Evolutionary conservation across 2,888 invertebrate genomes (phyloP).

Genomic region (Calliphora vomitoria): DNA sequence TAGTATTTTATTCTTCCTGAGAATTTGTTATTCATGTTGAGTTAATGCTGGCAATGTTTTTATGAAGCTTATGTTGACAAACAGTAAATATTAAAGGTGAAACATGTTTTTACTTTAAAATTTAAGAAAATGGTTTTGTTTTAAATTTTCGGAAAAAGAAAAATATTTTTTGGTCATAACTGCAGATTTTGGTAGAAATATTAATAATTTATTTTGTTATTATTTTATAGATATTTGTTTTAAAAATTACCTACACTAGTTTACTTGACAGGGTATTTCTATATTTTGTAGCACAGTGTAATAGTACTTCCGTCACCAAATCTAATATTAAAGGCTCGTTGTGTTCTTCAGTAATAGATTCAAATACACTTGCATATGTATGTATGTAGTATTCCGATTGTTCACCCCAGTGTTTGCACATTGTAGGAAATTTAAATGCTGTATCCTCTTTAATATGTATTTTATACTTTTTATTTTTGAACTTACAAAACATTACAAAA

Average conservation of each 20-base stretch:
- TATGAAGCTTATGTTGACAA: neutral
- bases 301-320: too few species aligned
- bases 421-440: neutral
- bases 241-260: too few species aligned
- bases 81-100: neutral
- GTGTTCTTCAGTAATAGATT: too few species aligned
- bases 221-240: too few species aligned
- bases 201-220: too few species aligned
- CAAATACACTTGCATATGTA: too few species aligned
- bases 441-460: neutral
- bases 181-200: too few species aligned
- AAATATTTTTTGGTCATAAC: too few species aligned
- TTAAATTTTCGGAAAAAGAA: too few species aligned
- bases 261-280: too few species aligned
- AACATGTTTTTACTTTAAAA: neutral
- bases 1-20: neutral
- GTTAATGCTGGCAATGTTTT: neutral
- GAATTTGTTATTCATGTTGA: slow-evolving; percentile 11
- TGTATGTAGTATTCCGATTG: neutral
- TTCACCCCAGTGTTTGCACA: neutral
- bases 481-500: slow-evolving; percentile 5
- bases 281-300: too few species aligned
- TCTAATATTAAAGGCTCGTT: too few species aligned
- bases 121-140: neutral
- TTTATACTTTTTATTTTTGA: neutral